Percentiles rank a stretch among this genome's conserved stretches.
These are phyloP conservation scores for Muntiacus muntjak DNA, from an alignment of 2,113 vertebrate genomes.

Conservation along the genomic window DNA sequence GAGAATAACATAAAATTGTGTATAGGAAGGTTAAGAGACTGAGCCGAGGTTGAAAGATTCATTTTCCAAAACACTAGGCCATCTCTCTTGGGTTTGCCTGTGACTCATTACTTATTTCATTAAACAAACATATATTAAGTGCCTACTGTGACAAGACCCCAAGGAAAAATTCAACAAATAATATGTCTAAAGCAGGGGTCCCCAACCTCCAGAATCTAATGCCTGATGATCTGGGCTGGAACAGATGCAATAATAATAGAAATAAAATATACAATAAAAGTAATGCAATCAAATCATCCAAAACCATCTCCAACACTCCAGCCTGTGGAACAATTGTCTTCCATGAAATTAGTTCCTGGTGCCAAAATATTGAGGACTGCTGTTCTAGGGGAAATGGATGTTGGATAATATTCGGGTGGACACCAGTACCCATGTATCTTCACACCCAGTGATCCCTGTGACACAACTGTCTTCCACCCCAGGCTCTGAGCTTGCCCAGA, in stretches of 20 bases:
- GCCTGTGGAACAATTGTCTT: neutral
- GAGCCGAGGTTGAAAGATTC: neutral
- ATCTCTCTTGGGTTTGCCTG: neutral
- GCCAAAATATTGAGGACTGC: neutral
- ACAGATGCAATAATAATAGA: neutral
- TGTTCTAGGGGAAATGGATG: neutral
- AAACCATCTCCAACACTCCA: neutral
- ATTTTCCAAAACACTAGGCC: neutral
- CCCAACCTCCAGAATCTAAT: neutral
- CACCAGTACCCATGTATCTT: neutral
- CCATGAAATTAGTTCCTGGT: neutral
- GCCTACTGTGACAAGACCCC: neutral
- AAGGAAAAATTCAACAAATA: conserved; percentile 17
- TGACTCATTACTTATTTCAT: conserved; percentile 36
- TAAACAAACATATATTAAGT: conserved; percentile 16
- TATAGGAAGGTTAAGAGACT: neutral
- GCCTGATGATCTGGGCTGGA: neutral
- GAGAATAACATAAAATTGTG: neutral
- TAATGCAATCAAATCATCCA: neutral
- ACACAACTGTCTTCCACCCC: neutral
- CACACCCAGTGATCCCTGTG: neutral
- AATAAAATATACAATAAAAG: neutral
- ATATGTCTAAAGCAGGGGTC: neutral
- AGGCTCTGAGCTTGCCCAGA: neutral
- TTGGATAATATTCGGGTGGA: neutral